Evolutionary conservation across 2,797 vertebrate species (phyloP).

Genomic region (Smutsia gigantea): DNA sequence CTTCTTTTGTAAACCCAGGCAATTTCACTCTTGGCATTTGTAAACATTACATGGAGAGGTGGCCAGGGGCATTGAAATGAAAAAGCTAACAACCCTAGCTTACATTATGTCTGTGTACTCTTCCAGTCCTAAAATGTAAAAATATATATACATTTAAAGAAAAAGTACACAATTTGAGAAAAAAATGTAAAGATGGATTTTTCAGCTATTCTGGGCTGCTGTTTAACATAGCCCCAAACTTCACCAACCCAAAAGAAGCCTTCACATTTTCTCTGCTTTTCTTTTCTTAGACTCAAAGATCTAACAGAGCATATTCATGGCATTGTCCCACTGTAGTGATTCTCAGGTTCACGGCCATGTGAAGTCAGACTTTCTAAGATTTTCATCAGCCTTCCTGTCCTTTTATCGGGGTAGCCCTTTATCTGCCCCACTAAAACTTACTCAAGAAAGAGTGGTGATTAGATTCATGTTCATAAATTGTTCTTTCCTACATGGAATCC

Average conservation of each 20-base stretch:
- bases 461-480: neutral
- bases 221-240: neutral
- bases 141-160: neutral
- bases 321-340: neutral
- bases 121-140: neutral
- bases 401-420: neutral
- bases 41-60: neutral
- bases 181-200: neutral
- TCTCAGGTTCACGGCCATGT: neutral
- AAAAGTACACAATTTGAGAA: neutral
- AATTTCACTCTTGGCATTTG: neutral
- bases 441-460: neutral
- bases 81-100: too few relatives aligned
- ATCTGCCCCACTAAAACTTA: neutral
- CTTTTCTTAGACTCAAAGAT: neutral
- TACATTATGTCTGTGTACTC: too few relatives aligned
- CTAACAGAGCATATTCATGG: neutral
- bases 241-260: neutral
- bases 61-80: neutral
- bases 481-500: neutral
- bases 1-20: neutral
- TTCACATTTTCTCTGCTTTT: neutral
- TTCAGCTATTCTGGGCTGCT: neutral
- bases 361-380: neutral
- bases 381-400: neutral